A percentile compares a stretch with the other conserved stretches of the same genome.
These are phyloP conservation scores for Melieria omissa DNA, from an alignment of 2,888 invertebrate species.

Conservation along the genomic window DNA sequence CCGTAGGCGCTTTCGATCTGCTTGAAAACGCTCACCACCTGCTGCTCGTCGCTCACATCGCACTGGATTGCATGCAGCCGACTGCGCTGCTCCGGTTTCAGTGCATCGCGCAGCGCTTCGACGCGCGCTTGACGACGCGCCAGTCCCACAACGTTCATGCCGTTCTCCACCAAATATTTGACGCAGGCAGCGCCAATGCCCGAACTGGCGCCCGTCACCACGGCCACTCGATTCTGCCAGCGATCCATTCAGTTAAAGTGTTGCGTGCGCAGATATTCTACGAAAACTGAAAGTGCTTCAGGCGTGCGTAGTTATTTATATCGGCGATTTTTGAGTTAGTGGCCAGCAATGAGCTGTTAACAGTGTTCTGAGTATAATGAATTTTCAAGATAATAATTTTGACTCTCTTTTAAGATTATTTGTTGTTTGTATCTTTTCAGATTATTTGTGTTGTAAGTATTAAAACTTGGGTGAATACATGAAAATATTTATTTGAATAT, in stretches of 20 bases:
- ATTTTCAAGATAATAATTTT: too few species aligned
- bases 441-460: too few species aligned
- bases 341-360: too few species aligned
- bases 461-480: too few species aligned
- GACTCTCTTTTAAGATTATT: too few species aligned
- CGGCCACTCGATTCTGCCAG: conserved; percentile 71
- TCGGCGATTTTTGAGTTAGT: too few species aligned
- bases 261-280: neutral
- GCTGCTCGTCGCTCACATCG: conserved; percentile 69
- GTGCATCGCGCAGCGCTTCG: conserved; percentile 45
- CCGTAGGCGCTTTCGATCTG: conserved; percentile 68
- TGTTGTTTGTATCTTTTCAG: too few species aligned
- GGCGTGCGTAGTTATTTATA: too few species aligned
- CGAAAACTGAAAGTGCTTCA: too few species aligned
- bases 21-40: conserved; percentile 69
- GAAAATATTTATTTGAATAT: too few species aligned
- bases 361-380: too few species aligned
- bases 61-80: conserved; percentile 66
- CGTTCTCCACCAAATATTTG: conserved; percentile 66
- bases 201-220: conserved; percentile 73
- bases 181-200: conserved; percentile 71
- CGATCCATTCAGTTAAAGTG: conserved; percentile 66
- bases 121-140: conserved; percentile 68
- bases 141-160: conserved; percentile 70
- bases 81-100: conserved; percentile 47